Conservation (phyloP, 1,140 invertebrate species). For the Forficula auricularia region DNA sequence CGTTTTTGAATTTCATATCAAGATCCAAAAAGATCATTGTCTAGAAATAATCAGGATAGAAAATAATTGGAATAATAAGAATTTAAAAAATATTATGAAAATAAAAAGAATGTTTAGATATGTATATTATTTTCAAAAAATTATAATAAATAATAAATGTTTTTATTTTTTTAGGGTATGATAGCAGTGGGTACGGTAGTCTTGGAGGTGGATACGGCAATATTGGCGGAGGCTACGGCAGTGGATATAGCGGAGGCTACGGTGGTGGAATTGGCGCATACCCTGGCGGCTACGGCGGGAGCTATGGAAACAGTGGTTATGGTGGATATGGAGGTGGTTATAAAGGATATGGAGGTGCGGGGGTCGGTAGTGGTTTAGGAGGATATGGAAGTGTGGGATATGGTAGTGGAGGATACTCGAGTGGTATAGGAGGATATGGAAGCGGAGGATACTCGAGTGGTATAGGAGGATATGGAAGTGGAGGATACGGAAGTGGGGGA, state of each 20-base stretch:
- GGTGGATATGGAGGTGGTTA: background rate
- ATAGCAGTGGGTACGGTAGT: background rate
- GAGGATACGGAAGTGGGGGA: no score
- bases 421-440: no score
- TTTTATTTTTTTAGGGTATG: background rate
- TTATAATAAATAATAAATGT: background rate
- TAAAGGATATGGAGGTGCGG: background rate
- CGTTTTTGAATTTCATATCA: no score
- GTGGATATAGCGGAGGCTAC: conserved; percentile 6
- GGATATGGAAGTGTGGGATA: no score
- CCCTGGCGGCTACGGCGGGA: background rate
- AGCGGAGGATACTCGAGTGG: no score
- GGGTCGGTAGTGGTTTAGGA: no score
- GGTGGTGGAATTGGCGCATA: background rate
- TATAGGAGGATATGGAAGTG: no score
- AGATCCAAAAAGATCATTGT: no score
- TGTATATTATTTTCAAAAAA: background rate
- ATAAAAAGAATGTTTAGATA: background rate
- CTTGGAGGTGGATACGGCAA: conserved; percentile 7
- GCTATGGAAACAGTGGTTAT: background rate
- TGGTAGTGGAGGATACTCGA: no score
- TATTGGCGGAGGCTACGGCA: conserved; percentile 6
- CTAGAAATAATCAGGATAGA: no score
- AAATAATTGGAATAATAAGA: no score
- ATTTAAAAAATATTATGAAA: conserved; percentile 1